A percentile compares a stretch with the other conserved stretches of the same genome.
Evolutionary conservation across 1,140 invertebrate genomes (phyloP).

Genomic region (Phymastichus coffea): DNA sequence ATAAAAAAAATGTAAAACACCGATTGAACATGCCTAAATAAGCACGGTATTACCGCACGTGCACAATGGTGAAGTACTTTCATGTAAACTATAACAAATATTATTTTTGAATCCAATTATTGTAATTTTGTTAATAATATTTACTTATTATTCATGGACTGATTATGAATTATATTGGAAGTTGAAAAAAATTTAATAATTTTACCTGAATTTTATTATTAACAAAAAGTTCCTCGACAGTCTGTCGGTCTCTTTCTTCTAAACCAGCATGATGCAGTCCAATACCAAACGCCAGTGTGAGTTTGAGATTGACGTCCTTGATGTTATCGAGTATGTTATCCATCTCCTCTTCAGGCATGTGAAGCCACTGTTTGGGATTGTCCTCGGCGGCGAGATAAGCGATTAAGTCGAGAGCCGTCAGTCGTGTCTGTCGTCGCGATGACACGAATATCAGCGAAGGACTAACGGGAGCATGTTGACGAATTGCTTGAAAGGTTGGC

Average conservation of each 20-base stretch:
- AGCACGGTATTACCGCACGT: too few species aligned
- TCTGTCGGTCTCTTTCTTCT: conserved; percentile 86
- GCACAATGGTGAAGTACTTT: too few species aligned
- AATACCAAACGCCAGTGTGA: conserved; percentile 95
- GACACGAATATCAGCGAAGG: conserved; percentile 96
- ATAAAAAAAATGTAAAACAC: too few species aligned
- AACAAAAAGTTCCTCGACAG: conserved; percentile 93
- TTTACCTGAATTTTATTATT: conserved; percentile 94
- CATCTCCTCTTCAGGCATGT: conserved; percentile 85
- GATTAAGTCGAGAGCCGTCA: conserved; percentile 96
- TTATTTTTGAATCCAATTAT: too few species aligned
- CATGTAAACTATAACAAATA: too few species aligned
- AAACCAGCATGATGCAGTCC: conserved; percentile 97
- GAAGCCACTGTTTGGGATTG: conserved; percentile 93
- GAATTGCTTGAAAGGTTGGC: conserved; percentile 95
- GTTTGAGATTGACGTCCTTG: conserved; percentile 88
- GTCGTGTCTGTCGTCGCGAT: conserved; percentile 92
- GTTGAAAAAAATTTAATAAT: too few species aligned
- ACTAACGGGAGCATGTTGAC: conserved; percentile 85
- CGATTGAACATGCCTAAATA: too few species aligned
- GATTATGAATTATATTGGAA: too few species aligned
- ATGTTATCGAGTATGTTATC: conserved; percentile 74
- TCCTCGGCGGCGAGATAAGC: conserved; percentile 88
- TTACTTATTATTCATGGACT: too few species aligned
- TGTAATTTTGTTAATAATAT: too few species aligned